Evolutionary conservation across 2,113 vertebrate genomes (phyloP), one percentile per base, ranked within the genome.

Genomic region (Seriola aureovittata): DNA sequence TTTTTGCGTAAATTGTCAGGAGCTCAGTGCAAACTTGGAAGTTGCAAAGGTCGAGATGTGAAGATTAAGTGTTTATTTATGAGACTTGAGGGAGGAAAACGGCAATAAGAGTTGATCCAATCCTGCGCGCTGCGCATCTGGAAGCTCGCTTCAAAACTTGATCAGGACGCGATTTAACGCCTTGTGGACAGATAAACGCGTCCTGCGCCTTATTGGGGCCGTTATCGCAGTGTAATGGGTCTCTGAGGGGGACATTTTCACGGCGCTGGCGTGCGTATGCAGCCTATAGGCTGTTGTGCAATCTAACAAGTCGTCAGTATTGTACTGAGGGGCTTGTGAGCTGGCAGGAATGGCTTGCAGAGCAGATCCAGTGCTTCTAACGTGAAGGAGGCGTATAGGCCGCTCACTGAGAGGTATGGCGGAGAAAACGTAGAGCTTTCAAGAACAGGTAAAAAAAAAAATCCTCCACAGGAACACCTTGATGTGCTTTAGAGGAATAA

Each of bases 1-100:
- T 96, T 93, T 67, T 89, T 89, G 92, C 91, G 92, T 95, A 94
- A 89, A 95, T 95, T 94, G 94, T 93, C 94, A 91, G 94, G 90
- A 94, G 91, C 94, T 88, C 87, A 78, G 88, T 72, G 90, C 90
- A 93, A 89, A 91, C 86, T 91, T 92, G 89, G 93, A 90, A 94
- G 91, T 92, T 92, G 84, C 77, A 87, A 77, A 81, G 85, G 84
- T 89, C 71, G 67, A 75, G 46, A 77, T 68, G 71, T 65, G 46
- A 55, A 44, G 71, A 79, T 80, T 54, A 57, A 23, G 62, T 55
- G 88, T 66, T 74, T 79, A 50, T 82, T 84, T 55, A 48, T 54
- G 76, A 78, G 66, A 80, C 67, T 80, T 54, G 19, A 16, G 59
- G 57, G 80, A 52, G 58, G 66, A 63, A 57, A 67, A 42, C 74